Base-by-base conservation (phyloP, 2,888 invertebrate species). In the Andricus curvator region DNA sequence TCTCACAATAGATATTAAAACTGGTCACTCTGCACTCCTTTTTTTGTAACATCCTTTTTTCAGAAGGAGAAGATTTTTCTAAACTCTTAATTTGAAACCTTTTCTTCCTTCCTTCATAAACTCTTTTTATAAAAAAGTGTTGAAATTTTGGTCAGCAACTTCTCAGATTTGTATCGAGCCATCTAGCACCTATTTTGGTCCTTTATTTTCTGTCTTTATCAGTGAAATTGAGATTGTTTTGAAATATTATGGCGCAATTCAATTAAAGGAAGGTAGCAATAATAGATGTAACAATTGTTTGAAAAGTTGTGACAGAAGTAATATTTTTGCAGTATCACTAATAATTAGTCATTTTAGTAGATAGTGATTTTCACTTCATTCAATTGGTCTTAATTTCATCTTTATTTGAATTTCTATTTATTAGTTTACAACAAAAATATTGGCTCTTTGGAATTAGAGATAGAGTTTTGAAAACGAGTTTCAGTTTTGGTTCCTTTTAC, bases 401-500 rank as follows among this genome's bases (percentile, higher is more conserved):
- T 37, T 37, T n/a, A 44, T 22, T 33, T 22, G 4, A n/a, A 56
- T n/a, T 8, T n/a, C 11, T 15, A 62, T 62, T n/a, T 1, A 51
- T 51, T 51, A 56, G 9, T 20, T 33, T 68, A 44, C 17, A 70
- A 70, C 25, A 25, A 51, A 51, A 51, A 70, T 51, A 20, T 15
- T 41, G 5, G 9, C 5, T 51, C 56, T 56, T 33, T 33, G 29
- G 29, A 74, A 56, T 33, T 6, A n/a, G n/a, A 33, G 56, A 33
- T 56, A 17, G 22, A n/a, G 20, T 65, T 60, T 48, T 22, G 25
- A 80, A 60, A 67, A 65, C 9, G 41, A 48, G 48, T 56, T 64
- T 64, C 67, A 33, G 60, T 25, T 77, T 80, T 62, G 48, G 65
- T 80, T 68, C 64, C 4, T 48, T 60, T 64, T 56, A 22, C 37